A percentile compares a stretch with the other conserved stretches of the same genome.
These are phyloP conservation scores for Bursaphelenchus okinawaensis DNA, from an alignment of 2,888 invertebrate genomes.

Conservation along the genomic window DNA sequence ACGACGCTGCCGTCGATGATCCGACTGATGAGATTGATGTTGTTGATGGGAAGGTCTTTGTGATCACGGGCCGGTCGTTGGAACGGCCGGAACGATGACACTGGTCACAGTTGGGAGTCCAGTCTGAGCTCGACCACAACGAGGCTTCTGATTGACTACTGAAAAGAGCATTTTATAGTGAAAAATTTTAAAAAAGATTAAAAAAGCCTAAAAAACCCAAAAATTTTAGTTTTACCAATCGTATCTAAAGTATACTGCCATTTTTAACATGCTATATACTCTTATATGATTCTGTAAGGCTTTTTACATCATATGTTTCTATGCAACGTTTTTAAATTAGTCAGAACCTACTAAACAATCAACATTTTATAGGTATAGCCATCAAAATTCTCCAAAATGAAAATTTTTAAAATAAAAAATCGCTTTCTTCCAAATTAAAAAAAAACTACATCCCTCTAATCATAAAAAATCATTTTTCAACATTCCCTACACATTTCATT, in stretches of 20 bases:
- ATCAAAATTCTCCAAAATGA: no score
- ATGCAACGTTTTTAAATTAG: no score
- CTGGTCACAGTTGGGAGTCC: not conserved
- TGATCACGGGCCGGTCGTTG: not conserved
- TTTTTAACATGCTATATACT: no score
- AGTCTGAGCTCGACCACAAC: not conserved
- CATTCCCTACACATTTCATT: no score
- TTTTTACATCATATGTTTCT: no score
- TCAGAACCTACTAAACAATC: no score
- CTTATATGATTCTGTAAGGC: no score
- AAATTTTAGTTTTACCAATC: not conserved
- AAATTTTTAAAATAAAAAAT: not conserved
- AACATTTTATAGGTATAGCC: no score
- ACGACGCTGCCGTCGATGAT: not conserved
- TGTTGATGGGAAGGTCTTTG: not conserved
- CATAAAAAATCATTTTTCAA: no score
- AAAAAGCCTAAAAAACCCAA: not conserved
- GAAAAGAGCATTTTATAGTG: not conserved
- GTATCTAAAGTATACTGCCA: no score
- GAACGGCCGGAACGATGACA: not conserved
- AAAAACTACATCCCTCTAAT: not conserved
- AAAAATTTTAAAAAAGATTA: no score
- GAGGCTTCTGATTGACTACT: slow-evolving; percentile 15
- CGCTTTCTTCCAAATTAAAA: not conserved
- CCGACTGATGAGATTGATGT: not conserved